Evolutionary conservation across 2,113 vertebrate species (phyloP).

Genomic region (Lampris megalopsis): DNA sequence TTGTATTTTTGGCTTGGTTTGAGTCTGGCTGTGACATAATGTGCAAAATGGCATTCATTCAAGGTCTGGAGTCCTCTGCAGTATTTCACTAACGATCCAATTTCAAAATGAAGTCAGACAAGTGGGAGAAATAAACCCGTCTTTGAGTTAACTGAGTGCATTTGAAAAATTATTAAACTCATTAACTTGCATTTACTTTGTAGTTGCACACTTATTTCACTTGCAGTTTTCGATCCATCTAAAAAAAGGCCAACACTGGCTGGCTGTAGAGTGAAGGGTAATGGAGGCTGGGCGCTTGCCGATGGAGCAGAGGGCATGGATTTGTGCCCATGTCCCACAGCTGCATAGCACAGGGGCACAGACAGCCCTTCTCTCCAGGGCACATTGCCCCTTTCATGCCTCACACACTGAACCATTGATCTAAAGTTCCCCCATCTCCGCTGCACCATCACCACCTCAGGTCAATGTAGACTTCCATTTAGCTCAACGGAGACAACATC

Average conservation of each 20-base stretch:
- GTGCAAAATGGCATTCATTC: no score
- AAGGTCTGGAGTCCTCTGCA: no score
- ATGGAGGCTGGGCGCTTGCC: slow-evolving; percentile 14
- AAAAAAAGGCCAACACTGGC: slow-evolving; percentile 19
- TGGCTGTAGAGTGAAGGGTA: slow-evolving; percentile 32
- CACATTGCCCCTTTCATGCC: slow-evolving; percentile 76
- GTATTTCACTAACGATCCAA: no score
- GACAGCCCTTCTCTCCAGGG: slow-evolving; percentile 68
- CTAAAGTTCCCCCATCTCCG: slow-evolving; percentile 35
- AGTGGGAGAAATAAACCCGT: no score
- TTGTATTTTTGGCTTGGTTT: no score
- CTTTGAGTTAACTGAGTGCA: no score
- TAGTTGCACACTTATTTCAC: slow-evolving; percentile 15
- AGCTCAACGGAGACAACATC: slow-evolving; percentile 35
- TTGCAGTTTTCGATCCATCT: slow-evolving; percentile 1
- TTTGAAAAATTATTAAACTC: no score
- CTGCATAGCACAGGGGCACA: slow-evolving; percentile 70
- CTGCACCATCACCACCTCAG: slow-evolving; percentile 42
- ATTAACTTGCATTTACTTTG: not conserved
- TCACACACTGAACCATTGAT: slow-evolving; percentile 75
- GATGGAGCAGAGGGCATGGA: slow-evolving; percentile 62
- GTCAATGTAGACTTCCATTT: slow-evolving; percentile 38
- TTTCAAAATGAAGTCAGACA: no score
- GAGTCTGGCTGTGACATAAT: no score
- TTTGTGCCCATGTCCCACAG: slow-evolving; percentile 67